Evolutionary conservation across 2,113 vertebrate species (phyloP), one percentile per base, ranked within the genome.

Genomic region (Copsychus sechellarum): DNA sequence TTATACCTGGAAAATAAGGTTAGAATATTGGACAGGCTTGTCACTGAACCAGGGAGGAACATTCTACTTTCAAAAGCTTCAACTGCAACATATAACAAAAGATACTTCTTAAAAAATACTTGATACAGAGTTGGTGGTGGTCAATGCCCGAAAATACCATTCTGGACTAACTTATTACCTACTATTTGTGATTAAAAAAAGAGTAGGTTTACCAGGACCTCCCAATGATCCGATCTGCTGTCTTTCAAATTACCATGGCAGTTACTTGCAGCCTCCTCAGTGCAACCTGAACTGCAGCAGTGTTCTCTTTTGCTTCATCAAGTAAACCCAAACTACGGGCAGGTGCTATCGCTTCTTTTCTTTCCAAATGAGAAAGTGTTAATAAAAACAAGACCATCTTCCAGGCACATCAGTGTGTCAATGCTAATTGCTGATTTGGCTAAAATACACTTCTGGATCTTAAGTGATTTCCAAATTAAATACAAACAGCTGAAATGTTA

Each of bases 361-460:
- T 9, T 94, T 50, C 53, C 7, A 7, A 96, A 88, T 19, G 25
- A 82, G 67, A 82, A 90, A 34, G 57, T 26, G 23, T 70, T 95
- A 88, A 93, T 76, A 66, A 95, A 94, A 96, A 88, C 50, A 85
- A 93, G 57, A 84, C 14, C n/a, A 87, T 50, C 47, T 89, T 83
- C 47, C 60, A 78, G 58, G 65, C 54, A 86, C 50, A 50, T 0
- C 13, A 12, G 16, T 60, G 64, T 36, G 26, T 65, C 50, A 81
- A 5, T 54, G 51, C 22, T 85, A 94, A 94, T 73, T 53, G 43
- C 26, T 24, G 25, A 86, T 69, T 83, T 84, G 51, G 48, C 42
- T 77, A 78, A 85, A 94, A 87, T 33, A 62, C 20, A 31, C 14
- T 77, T 86, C 31, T 83, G 67, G 60, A 67, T 72, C 70, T 56